phyloP scores from a whole-genome alignment of 1,140 invertebrate genomes.

The Drosophila ananassae region DNA sequence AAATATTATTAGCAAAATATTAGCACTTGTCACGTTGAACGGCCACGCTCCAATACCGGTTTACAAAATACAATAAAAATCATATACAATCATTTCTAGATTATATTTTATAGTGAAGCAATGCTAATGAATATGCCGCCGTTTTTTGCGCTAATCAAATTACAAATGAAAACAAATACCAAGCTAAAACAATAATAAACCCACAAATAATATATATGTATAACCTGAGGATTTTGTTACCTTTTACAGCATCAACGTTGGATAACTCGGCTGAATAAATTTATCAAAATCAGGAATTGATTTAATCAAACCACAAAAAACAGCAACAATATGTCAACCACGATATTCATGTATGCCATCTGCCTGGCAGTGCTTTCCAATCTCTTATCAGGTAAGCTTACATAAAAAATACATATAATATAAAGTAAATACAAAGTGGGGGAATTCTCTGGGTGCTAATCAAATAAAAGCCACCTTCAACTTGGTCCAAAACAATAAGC shows the following conservation, averaged over 20 bases:
- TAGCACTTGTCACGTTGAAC: slow-evolving; percentile 40
- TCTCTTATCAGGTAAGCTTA: slow-evolving; percentile 71
- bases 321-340: slow-evolving; percentile 49
- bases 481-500: slow-evolving; percentile 3
- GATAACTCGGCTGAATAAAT: neutral
- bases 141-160: slow-evolving; percentile 33
- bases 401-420: slow-evolving; percentile 8
- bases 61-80: slow-evolving; percentile 33
- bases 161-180: slow-evolving; percentile 23
- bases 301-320: slow-evolving; percentile 3
- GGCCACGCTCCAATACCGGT: slow-evolving; percentile 38
- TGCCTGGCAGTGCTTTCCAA: slow-evolving; percentile 63
- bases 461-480: slow-evolving; percentile 25
- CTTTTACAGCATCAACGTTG: slow-evolving; percentile 27
- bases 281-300: neutral
- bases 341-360: slow-evolving; percentile 50
- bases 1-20: slow-evolving; percentile 14
- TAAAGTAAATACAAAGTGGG: neutral
- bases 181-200: neutral
- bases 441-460: neutral
- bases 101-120: slow-evolving; percentile 25
- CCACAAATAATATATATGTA: slow-evolving; percentile 17
- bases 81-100: slow-evolving; percentile 11
- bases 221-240: slow-evolving; percentile 7
- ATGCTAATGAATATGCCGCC: slow-evolving; percentile 22